Evolutionary conservation across 2,888 invertebrate genomes (phyloP).

Genomic region (Drosophila atroscutellata): DNA sequence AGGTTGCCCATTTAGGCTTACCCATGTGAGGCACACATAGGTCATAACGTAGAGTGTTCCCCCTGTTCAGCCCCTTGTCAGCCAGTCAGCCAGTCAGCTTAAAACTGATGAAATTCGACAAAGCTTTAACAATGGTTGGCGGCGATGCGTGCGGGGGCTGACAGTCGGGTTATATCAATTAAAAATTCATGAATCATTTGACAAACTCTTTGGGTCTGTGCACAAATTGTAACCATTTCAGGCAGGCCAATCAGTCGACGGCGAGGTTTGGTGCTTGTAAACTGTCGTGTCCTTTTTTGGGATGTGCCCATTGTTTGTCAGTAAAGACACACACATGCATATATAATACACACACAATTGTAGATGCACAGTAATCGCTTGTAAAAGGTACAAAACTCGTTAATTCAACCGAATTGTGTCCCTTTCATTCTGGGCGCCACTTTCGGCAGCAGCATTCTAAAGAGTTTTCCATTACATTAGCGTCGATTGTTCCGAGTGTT

Average conservation of each 20-base stretch:
- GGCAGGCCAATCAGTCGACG: conserved; percentile 62
- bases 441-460: conserved; percentile 43
- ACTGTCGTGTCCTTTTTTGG: conserved; percentile 9
- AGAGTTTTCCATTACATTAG: conserved; percentile 64
- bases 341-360: conserved; percentile 28
- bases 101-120: conserved; percentile 67
- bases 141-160: background rate
- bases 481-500: conserved; percentile 44
- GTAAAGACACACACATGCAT: conserved; percentile 20
- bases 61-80: conserved; percentile 64
- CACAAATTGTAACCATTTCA: conserved; percentile 53
- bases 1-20: conserved; percentile 79
- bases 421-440: conserved; percentile 29
- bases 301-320: conserved; percentile 38
- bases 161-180: conserved; percentile 61
- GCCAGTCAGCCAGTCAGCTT: conserved; percentile 9
- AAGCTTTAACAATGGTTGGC: conserved; percentile 17
- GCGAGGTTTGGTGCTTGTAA: conserved; percentile 28
- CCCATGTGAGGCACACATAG: conserved; percentile 59
- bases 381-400: conserved; percentile 71
- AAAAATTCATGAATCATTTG: conserved; percentile 79
- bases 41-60: conserved; percentile 6
- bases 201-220: conserved; percentile 70
- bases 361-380: conserved; percentile 68
- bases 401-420: conserved; percentile 41